phyloP scores from a whole-genome alignment of 2,888 invertebrate species.

The Pandemis corylana region DNA sequence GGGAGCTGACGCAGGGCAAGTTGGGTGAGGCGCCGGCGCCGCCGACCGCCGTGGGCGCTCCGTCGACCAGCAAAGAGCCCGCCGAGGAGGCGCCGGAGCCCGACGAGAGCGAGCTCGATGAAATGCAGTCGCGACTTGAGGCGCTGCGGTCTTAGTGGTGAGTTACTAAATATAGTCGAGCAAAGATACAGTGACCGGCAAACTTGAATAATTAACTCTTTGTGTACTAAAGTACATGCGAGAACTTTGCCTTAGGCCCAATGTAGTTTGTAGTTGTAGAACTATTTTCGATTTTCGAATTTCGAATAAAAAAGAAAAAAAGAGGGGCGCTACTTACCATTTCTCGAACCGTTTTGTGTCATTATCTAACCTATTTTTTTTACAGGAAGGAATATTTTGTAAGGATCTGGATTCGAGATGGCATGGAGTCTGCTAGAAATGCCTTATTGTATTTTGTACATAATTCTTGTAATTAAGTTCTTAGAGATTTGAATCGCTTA shows the following conservation, averaged over 20 bases:
- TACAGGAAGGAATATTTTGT: not conserved
- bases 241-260: too few species aligned
- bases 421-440: constrained; percentile 28
- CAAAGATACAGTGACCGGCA: too few species aligned
- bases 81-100: constrained; percentile 87
- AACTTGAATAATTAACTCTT: too few species aligned
- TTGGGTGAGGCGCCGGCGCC: constrained; percentile 95
- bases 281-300: too few species aligned
- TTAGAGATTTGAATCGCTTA: constrained; percentile 36
- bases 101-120: constrained; percentile 93
- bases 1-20: constrained; percentile 96
- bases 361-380: not conserved
- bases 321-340: too few species aligned
- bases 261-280: too few species aligned
- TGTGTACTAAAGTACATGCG: too few species aligned
- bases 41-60: constrained; percentile 85
- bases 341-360: too few species aligned
- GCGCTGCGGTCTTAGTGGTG: constrained; percentile 91
- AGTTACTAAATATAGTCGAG: not conserved
- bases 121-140: constrained; percentile 95
- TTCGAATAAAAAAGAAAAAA: too few species aligned
- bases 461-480: constrained; percentile 53
- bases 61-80: constrained; percentile 75
- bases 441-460: constrained; percentile 57
- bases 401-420: constrained; percentile 7